These are phyloP conservation scores for Leptinotarsa texana DNA, from an alignment of 1,140 invertebrate species.

Conservation along the genomic window DNA sequence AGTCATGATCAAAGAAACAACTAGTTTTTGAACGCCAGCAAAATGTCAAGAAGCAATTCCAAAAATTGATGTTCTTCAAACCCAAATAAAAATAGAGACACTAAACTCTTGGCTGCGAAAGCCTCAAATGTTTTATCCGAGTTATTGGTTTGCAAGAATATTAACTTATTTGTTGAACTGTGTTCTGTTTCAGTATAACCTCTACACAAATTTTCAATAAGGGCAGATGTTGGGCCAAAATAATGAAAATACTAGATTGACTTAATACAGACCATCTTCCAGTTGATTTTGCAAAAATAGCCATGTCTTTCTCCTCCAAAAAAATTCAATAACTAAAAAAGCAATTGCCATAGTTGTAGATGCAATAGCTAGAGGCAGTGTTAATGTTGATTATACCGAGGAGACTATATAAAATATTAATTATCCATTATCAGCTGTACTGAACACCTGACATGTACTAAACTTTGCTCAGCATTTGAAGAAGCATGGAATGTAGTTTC, in stretches of 20 bases:
- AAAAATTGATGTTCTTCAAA: too few species aligned
- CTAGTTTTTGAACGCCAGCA: not conserved
- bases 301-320: constrained; percentile 87
- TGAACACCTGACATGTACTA: constrained; percentile 79
- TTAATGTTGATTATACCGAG: constrained; percentile 90
- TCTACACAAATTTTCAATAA: constrained; percentile 90
- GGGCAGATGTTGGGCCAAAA: constrained; percentile 63
- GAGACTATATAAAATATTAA: constrained; percentile 90
- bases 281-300: constrained; percentile 88
- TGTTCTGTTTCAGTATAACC: constrained; percentile 87
- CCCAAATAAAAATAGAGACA: too few species aligned
- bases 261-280: constrained; percentile 94
- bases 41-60: too few species aligned
- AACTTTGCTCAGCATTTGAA: constrained; percentile 97
- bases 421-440: constrained; percentile 94
- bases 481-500: constrained; percentile 88
- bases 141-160: too few species aligned
- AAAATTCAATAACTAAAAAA: constrained; percentile 74
- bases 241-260: constrained; percentile 89
- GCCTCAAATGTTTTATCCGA: too few species aligned
- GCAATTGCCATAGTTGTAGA: constrained; percentile 92
- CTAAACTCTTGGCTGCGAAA: too few species aligned
- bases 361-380: constrained; percentile 95
- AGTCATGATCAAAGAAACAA: too few species aligned
- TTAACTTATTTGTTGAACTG: too few species aligned